Conservation (phyloP, 2,888 invertebrate genomes). For the Calliopum simillimum region DNA sequence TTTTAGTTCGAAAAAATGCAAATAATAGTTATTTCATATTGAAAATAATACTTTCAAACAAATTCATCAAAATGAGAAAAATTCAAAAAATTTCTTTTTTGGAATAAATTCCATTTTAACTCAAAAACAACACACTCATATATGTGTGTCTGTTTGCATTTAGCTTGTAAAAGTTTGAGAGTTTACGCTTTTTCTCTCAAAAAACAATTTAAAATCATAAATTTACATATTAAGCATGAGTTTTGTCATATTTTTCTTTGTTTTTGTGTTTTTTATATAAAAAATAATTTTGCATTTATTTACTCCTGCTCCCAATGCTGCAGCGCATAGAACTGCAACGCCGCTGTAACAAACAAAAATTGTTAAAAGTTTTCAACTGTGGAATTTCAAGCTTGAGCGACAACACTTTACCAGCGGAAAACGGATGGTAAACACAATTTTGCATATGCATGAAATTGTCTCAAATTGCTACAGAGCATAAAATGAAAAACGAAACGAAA, state of each 20-base stretch:
- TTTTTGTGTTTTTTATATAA: not conserved
- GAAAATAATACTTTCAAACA: no score
- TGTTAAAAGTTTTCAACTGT: not conserved
- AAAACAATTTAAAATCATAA: conserved; percentile 29
- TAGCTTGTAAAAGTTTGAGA: not conserved
- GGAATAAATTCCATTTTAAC: no score
- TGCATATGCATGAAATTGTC: conserved; percentile 26
- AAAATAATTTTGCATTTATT: not conserved
- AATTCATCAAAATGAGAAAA: no score
- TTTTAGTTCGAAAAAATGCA: no score
- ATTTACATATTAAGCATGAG: conserved; percentile 19
- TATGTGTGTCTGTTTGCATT: no score
- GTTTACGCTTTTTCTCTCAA: not conserved
- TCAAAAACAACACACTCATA: no score
- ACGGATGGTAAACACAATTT: conserved; percentile 5
- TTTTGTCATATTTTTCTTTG: conserved; percentile 12
- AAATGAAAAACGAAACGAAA: no score
- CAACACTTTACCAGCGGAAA: conserved; percentile 5
- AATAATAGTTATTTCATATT: no score
- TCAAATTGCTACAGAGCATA: no score
- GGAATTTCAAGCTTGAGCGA: conserved; percentile 12
- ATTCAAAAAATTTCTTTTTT: no score
- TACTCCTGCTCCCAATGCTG: not conserved
- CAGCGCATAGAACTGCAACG: not conserved
- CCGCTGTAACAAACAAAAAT: not conserved